Percentiles rank a stretch among this genome's conserved stretches.
phyloP scores from a whole-genome alignment of 2,888 invertebrate genomes.

The Limnephilus rhombicus region DNA sequence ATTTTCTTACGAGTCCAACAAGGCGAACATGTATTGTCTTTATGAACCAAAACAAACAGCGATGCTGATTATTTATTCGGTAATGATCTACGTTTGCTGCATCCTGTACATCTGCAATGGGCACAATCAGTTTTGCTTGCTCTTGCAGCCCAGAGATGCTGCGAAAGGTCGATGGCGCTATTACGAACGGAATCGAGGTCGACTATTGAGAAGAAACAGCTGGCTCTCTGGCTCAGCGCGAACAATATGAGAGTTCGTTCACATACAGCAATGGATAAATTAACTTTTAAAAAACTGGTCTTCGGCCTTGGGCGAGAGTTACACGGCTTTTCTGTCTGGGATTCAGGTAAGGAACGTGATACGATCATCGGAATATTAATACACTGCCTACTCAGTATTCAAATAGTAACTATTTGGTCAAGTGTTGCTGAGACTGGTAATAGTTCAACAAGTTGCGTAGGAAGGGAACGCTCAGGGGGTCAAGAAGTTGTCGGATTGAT shows the following conservation, averaged over 20 bases:
- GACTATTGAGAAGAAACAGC: neutral
- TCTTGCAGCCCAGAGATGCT: neutral
- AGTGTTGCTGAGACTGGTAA: neutral
- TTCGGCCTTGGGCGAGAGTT: neutral
- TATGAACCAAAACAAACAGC: neutral
- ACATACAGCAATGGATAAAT: neutral
- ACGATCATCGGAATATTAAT: neutral
- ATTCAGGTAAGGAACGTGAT: neutral
- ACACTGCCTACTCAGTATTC: neutral
- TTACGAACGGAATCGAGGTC: neutral
- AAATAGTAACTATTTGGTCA: neutral
- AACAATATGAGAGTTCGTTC: neutral
- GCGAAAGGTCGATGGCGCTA: conserved; percentile 19
- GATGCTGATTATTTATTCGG: neutral
- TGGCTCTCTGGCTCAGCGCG: neutral
- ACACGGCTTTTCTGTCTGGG: neutral
- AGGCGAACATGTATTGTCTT: neutral
- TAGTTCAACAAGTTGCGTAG: neutral
- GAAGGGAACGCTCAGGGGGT: neutral
- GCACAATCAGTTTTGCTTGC: neutral
- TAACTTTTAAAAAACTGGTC: neutral
- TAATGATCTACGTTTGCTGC: neutral
- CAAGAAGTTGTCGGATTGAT: too few relatives aligned
- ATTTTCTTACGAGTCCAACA: neutral
- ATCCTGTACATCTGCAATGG: neutral